Conservation (phyloP, 2,113 vertebrate genomes). For the Paraplagusia blochii region DNA sequence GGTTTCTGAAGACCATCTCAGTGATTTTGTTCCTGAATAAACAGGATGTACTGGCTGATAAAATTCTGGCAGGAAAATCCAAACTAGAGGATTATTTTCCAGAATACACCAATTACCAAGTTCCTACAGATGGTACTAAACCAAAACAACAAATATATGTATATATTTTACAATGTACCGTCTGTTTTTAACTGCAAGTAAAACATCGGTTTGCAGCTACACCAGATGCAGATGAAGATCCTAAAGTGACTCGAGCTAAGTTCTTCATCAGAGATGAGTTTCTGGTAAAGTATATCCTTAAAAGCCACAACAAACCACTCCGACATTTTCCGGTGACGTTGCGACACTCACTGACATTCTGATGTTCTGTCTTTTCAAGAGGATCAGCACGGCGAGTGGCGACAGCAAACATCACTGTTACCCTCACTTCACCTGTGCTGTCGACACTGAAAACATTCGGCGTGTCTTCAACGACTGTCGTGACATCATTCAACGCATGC, state of each 20-base stretch:
- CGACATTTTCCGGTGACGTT: neutral
- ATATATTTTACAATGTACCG: too few relatives aligned
- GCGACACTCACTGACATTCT: neutral
- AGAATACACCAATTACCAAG: conserved; percentile 88
- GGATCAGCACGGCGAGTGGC: conserved; percentile 91
- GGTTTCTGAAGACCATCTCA: conserved; percentile 96
- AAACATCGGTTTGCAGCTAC: conserved; percentile 45
- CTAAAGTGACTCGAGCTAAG: conserved; percentile 58
- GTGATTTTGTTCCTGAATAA: conserved; percentile 99
- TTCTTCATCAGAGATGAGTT: conserved; percentile 71
- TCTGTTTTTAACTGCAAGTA: neutral
- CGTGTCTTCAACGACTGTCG: conserved; percentile 79
- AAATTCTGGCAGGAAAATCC: conserved; percentile 96
- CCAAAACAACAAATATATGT: neutral
- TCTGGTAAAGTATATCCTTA: conserved; percentile 41
- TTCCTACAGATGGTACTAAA: conserved; percentile 82
- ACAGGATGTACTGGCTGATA: conserved; percentile 96
- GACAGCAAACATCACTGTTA: conserved; percentile 95
- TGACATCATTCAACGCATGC: conserved; percentile 85
- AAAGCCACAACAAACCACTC: neutral
- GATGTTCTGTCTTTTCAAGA: conserved; percentile 67
- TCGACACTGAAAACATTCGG: conserved; percentile 96
- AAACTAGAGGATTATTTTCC: conserved; percentile 99
- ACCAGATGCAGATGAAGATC: conserved; percentile 61
- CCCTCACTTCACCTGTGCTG: conserved; percentile 94